Base-by-base conservation (phyloP, 2,888 invertebrate genomes). In the Agonopterix subpropinquella region DNA sequence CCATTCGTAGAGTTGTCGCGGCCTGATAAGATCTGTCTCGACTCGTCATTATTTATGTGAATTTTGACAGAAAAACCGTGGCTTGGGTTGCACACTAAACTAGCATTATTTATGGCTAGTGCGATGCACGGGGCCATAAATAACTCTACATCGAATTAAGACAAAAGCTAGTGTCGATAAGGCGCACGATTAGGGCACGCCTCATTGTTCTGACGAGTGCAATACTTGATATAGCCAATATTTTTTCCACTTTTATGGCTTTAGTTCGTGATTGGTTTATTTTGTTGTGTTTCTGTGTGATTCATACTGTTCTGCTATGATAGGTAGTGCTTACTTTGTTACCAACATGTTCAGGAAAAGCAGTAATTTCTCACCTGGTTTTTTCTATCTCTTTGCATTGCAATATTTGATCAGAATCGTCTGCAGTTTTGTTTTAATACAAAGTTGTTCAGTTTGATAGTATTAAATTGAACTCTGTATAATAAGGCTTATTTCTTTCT, bases 1-100 rank as follows among this genome's bases (percentile, higher is more conserved):
- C 82, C 77, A 67, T 73, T 69, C 76, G 76, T 77, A 74, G 78
- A 76, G 67, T 73, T 77, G 79, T 75, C 72, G 75, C 75, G 69
- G 43, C 62, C 11, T 41, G 50, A 50, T 50, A 48, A 50, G 53
- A 53, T 53, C 50, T 15, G 72, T 71, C 72, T 68, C 71, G 70
- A 62, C 69, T 75, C 65, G 73, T 79, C 80, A 85, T 85, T 85
- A 49, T 83, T 85, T 86, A 87, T 85, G 84, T 81, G 80, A 85
- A 81, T 80, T 87, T 85, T 86, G 83, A 86, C 85, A 80, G 77
- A 73, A 67, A 59, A 70, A 64, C 65, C 70, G 65, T 61, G 69
- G 69, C 57, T 62, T 62, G 60, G 61, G 61, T 62, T 65, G 68
- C 68, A 71, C 69, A 72, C 71, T 78, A 80, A 80, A 80, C 77